A percentile compares a stretch with the other conserved stretches of the same genome.
These are phyloP conservation scores for Buphagus erythrorhynchus DNA, from an alignment of 2,797 vertebrate genomes.

Conservation along the genomic window DNA sequence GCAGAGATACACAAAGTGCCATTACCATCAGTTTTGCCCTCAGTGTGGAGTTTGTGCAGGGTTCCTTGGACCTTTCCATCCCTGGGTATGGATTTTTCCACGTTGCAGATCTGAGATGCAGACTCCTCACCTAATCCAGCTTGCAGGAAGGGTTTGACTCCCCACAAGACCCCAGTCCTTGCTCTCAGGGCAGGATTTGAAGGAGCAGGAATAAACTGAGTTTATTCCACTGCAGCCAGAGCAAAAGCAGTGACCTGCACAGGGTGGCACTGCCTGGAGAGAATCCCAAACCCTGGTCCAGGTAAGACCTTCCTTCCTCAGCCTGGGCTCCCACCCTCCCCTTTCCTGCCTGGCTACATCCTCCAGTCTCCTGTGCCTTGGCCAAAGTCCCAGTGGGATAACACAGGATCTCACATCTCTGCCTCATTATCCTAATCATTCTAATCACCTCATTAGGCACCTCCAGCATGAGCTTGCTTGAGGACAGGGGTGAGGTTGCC, in stretches of 20 bases:
- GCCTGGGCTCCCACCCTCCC: background rate
- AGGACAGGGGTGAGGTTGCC: background rate
- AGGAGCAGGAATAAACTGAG: background rate
- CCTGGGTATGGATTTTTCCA: background rate
- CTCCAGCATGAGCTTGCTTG: background rate
- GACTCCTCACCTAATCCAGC: background rate
- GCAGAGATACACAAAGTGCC: background rate
- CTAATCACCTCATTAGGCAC: background rate
- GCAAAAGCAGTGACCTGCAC: background rate
- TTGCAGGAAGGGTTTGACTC: background rate
- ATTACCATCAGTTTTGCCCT: background rate
- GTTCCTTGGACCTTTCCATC: accelerated
- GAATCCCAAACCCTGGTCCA: no score
- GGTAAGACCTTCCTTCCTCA: background rate
- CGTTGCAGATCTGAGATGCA: background rate
- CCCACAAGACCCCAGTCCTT: accelerated
- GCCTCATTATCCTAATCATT: background rate
- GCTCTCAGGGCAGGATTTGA: accelerated
- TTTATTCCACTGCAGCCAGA: background rate
- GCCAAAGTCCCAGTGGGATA: accelerated
- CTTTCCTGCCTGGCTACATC: background rate
- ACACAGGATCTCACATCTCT: background rate
- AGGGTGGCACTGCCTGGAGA: background rate
- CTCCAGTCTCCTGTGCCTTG: accelerated
- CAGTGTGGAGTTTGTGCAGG: background rate